Evolutionary conservation across 2,888 invertebrate genomes (phyloP).

Genomic region (Ceratothoa steindachneri): DNA sequence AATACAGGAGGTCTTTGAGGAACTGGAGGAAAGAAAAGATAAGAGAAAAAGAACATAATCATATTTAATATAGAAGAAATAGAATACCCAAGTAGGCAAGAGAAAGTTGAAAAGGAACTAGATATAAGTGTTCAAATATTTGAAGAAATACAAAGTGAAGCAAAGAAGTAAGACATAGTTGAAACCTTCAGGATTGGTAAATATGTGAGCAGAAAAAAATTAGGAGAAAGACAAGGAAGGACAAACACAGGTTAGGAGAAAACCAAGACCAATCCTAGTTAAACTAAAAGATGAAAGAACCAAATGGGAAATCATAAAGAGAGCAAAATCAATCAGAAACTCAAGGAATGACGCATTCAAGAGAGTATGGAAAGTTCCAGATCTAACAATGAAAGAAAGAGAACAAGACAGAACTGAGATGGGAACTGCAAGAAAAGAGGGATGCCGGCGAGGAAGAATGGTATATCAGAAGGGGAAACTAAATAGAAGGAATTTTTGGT

Average conservation of each 20-base stretch:
- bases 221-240: neutral
- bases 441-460: too few species aligned
- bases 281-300: neutral
- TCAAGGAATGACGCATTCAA: neutral
- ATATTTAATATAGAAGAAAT: too few species aligned
- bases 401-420: neutral
- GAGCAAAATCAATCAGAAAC: neutral
- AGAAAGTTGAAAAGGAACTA: neutral
- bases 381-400: neutral
- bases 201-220: too few species aligned
- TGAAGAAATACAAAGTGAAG: too few species aligned
- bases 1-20: too few species aligned
- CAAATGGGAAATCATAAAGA: neutral
- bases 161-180: too few species aligned
- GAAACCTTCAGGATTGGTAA: too few species aligned
- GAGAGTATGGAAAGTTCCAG: neutral
- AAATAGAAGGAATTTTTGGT: too few species aligned
- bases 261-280: neutral
- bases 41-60: too few species aligned
- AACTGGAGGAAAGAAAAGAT: too few species aligned
- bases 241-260: neutral
- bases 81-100: neutral
- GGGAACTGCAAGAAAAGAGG: neutral
- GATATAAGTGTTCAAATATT: too few species aligned
- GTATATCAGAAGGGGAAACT: too few species aligned